Base-by-base conservation (phyloP, 2,113 vertebrate species). In the Spea bombifrons region DNA sequence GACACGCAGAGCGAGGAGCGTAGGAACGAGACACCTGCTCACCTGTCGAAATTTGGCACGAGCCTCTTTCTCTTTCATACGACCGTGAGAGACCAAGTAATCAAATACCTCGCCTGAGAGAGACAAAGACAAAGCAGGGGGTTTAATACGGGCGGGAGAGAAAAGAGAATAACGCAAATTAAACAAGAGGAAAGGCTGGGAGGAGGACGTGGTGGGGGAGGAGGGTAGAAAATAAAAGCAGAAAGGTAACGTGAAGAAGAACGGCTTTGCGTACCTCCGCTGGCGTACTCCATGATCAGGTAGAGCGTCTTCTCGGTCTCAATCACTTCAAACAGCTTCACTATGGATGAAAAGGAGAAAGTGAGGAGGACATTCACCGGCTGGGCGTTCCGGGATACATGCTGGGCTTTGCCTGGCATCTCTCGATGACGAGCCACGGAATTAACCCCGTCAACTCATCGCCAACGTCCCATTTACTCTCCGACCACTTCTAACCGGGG, bases 51-150 rank as follows among this genome's bases (percentile, higher is more conserved):
- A 91, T 76, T 92, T 92, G 84, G 90, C 90, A 30, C 95, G 86
- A 2, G 95, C 95, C 79, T 96, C 95, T 80, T 96, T 96, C 90
- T 96, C 95, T 87, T 95, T 96, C 95, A 96, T 96, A 75, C 95
- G 92, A 84, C 95, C 95, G 0, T 95, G 94, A 15, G 94, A 92
- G 87, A 96, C 95, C 82, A 96, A 93, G 93, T 95, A 96, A 89
- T 96, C 95, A 13, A 96, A 96, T 63, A 92, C 91, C 84, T 92
- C 91, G 63, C 91, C 91, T 92, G 81, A 3, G 1, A 55, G 5
- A 52, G 67, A 70, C 17, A 48, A 8, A 43, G 47, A 75, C 16
- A 52, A 59, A n/a, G 43, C 8, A 16, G 13, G 10, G 55, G 50
- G 55, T 59, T 1, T 30, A 10, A 46, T 16, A 8, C 44, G 12